Percentiles rank a stretch among this genome's conserved stretches.
phyloP scores from a whole-genome alignment of 2,888 invertebrate species.

The Argyra leucocephala region DNA sequence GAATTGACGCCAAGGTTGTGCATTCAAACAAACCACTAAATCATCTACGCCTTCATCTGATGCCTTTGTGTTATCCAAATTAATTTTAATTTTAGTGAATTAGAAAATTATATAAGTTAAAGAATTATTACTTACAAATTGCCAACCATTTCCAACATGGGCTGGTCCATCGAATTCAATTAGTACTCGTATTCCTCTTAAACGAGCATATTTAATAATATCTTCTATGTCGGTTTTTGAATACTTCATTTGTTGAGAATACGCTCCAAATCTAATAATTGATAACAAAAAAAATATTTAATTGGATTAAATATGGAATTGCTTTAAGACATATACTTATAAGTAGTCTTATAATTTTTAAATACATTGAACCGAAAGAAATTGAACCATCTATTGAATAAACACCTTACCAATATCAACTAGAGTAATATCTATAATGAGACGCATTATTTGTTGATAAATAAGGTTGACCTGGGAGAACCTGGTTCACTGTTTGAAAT shows the following conservation, averaged over 20 bases:
- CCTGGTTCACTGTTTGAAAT: no score
- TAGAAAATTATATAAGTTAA: background rate
- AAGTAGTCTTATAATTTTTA: background rate
- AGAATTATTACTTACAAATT: conserved; percentile 34
- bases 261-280: conserved; percentile 58
- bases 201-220: conserved; percentile 66
- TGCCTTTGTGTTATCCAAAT: conserved; percentile 51
- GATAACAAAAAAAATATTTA: conserved; percentile 11
- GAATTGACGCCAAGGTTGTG: conserved; percentile 58
- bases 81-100: conserved; percentile 30
- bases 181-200: conserved; percentile 73
- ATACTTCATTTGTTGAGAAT: conserved; percentile 60
- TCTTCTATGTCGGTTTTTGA: conserved; percentile 53
- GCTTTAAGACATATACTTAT: background rate
- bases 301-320: background rate
- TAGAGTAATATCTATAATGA: no score
- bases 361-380: no score
- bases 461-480: no score
- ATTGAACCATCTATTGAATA: no score
- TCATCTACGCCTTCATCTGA: conserved; percentile 50
- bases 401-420: no score
- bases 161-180: conserved; percentile 86
- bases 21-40: conserved; percentile 56
- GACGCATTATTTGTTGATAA: no score
- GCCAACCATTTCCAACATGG: conserved; percentile 78